These are phyloP conservation scores for Philaethria dido DNA, from an alignment of 2,888 invertebrate genomes.

Conservation along the genomic window DNA sequence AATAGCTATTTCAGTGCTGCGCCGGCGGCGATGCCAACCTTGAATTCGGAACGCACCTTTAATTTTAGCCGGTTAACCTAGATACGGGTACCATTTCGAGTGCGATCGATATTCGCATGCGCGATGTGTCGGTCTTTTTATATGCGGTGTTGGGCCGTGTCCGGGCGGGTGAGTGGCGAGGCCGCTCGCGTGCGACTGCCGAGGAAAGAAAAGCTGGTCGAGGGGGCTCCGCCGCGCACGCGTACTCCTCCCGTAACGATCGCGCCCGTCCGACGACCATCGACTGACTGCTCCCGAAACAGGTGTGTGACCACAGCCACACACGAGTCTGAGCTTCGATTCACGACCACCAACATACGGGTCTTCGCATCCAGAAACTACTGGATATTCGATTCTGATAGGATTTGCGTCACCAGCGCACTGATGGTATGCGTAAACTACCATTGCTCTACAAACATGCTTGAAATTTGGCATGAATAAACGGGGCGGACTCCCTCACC, in stretches of 20 bases:
- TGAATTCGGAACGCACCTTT: slow-evolving; percentile 82
- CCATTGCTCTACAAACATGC: slow-evolving; percentile 37
- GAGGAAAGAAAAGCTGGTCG: slow-evolving; percentile 47
- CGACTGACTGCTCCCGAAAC: slow-evolving; percentile 23
- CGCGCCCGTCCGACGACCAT: slow-evolving; percentile 43
- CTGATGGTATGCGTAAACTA: slow-evolving; percentile 27
- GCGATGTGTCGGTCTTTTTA: slow-evolving; percentile 67
- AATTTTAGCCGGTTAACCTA: slow-evolving; percentile 84
- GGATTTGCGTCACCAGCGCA: slow-evolving; percentile 20
- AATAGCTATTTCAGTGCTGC: slow-evolving; percentile 76
- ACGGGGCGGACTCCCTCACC: slow-evolving; percentile 25
- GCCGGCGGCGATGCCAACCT: slow-evolving; percentile 78
- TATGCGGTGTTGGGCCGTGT: slow-evolving; percentile 62
- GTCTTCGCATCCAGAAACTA: slow-evolving; percentile 3
- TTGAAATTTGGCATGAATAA: slow-evolving; percentile 38
- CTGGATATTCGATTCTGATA: not conserved
- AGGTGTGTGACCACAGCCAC: slow-evolving; percentile 32
- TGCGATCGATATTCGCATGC: slow-evolving; percentile 78
- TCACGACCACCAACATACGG: not conserved
- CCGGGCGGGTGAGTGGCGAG: slow-evolving; percentile 56
- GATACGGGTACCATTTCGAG: slow-evolving; percentile 76
- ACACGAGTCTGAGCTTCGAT: not conserved
- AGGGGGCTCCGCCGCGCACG: slow-evolving; percentile 51
- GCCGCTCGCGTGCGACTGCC: slow-evolving; percentile 64
- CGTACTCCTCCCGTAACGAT: slow-evolving; percentile 51